Percentiles rank a stretch among this genome's conserved stretches.
Conservation (phyloP, 2,888 invertebrate genomes). For the Cepaea hortensis region DNA sequence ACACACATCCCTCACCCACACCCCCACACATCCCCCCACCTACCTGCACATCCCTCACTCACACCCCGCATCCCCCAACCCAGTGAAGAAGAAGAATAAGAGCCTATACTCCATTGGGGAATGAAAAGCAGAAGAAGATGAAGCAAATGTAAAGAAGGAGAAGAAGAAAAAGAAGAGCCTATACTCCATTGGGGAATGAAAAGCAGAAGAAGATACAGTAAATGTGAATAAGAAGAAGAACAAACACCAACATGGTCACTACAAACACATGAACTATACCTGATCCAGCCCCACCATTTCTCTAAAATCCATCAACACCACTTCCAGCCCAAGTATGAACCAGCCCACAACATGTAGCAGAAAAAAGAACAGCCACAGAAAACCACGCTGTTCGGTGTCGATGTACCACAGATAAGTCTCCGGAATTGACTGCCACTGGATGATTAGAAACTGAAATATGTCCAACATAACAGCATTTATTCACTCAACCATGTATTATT, state of each 20-base stretch:
- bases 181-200: too few species aligned
- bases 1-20: too few species aligned
- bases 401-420: constrained; percentile 63
- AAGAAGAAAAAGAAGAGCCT: too few species aligned
- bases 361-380: constrained; percentile 64
- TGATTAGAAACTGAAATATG: constrained; percentile 59
- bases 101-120: too few species aligned
- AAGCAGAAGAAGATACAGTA: too few species aligned
- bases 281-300: constrained; percentile 62
- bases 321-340: constrained; percentile 60
- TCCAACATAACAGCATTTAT: background rate
- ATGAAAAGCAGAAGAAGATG: too few species aligned
- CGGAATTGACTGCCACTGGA: constrained; percentile 60
- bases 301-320: constrained; percentile 60
- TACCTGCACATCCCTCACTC: too few species aligned
- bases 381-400: constrained; percentile 56
- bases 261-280: background rate
- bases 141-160: too few species aligned
- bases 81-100: too few species aligned
- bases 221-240: background rate
- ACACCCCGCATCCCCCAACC: too few species aligned
- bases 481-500: background rate
- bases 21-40: too few species aligned
- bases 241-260: background rate
- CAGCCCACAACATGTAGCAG: constrained; percentile 63